phyloP scores from a whole-genome alignment of 2,113 vertebrate species.

The Notechis scutatus region DNA sequence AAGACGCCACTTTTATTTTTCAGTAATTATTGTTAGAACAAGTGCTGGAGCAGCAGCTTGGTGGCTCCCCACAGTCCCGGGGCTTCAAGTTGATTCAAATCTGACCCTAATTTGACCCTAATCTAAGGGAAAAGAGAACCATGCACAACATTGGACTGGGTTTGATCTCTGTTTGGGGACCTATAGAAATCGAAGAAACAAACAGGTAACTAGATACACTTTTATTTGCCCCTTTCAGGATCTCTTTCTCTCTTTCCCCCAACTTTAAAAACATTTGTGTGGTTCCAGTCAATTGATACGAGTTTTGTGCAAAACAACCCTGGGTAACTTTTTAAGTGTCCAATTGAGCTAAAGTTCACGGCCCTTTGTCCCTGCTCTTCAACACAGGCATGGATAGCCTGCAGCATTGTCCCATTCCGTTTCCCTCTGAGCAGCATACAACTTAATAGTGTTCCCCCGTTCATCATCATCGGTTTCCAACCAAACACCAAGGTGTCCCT shows the following conservation, averaged over 20 bases:
- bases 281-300: slow-evolving; percentile 54
- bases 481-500: slow-evolving; percentile 61
- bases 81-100: neutral
- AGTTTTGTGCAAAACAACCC: slow-evolving; percentile 66
- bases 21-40: neutral
- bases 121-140: neutral
- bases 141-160: neutral
- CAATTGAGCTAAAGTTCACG: slow-evolving; percentile 72
- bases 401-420: slow-evolving; percentile 71
- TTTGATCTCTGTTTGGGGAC: neutral
- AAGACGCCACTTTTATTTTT: neutral
- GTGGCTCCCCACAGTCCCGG: neutral
- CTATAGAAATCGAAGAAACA: slow-evolving; percentile 6
- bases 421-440: slow-evolving; percentile 72
- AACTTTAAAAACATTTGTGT: slow-evolving; percentile 63
- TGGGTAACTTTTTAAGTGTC: slow-evolving; percentile 67
- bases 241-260: neutral
- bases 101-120: neutral
- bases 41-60: neutral
- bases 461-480: slow-evolving; percentile 55
- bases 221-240: slow-evolving; percentile 11
- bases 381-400: slow-evolving; percentile 76
- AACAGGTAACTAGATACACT: neutral
- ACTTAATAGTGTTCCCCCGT: slow-evolving; percentile 66
- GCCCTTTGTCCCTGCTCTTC: slow-evolving; percentile 74